Evolutionary conservation across 2,797 vertebrate species (phyloP).

Genomic region (Dendrocincla fuliginosa): DNA sequence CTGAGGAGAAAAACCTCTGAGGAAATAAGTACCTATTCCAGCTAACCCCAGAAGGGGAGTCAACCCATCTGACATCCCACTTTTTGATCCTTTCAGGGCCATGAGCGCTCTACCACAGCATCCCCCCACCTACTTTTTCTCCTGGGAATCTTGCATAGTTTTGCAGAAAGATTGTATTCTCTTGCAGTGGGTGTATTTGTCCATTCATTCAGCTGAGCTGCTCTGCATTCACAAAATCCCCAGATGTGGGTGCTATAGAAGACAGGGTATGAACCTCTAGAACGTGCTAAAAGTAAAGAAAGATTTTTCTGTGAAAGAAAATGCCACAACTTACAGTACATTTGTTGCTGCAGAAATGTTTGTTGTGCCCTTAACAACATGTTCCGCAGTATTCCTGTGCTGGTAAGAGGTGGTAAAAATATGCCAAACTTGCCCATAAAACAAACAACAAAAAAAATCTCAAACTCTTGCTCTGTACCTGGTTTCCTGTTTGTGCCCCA

Average conservation of each 20-base stretch:
- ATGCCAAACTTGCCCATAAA: background rate
- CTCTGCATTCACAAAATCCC: background rate
- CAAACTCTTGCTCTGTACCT: background rate
- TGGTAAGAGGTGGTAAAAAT: background rate
- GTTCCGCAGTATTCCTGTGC: background rate
- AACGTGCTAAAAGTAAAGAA: background rate
- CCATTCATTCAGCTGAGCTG: background rate
- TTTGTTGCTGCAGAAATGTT: background rate
- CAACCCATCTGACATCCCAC: background rate
- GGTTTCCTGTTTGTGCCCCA: slow-evolving; percentile 9
- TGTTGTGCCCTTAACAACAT: fast-evolving
- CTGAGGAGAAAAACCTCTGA: background rate
- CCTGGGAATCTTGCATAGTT: background rate
- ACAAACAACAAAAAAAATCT: background rate
- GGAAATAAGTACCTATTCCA: background rate
- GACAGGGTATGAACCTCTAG: background rate
- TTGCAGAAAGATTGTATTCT: background rate
- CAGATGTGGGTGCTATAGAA: background rate
- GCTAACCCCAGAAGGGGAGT: background rate
- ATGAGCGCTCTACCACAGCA: background rate
- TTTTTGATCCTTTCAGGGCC: background rate
- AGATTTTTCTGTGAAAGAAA: background rate
- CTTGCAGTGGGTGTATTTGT: background rate
- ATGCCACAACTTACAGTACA: background rate
- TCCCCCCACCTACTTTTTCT: background rate